Percentiles rank a stretch among this genome's conserved stretches.
Evolutionary conservation across 2,113 vertebrate species (phyloP).

Genomic region (Pica pica): DNA sequence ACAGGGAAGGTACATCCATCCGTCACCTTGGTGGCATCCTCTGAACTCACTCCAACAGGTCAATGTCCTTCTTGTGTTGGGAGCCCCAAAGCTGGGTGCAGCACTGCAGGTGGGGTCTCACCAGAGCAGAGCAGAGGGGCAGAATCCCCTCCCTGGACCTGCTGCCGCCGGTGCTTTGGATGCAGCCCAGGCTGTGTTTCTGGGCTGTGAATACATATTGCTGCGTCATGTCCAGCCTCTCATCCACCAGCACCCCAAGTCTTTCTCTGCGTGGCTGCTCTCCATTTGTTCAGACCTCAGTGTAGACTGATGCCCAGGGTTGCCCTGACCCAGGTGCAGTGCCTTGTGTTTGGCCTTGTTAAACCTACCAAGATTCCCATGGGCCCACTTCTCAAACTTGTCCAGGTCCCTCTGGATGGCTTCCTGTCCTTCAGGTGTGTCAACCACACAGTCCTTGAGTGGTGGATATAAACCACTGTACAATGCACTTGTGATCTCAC

Average conservation of each 20-base stretch:
- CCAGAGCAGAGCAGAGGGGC: background rate
- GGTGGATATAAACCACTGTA: background rate
- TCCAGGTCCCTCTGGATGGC: background rate
- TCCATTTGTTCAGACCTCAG: rapidly evolving
- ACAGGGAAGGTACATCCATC: background rate
- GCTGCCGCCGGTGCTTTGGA: background rate
- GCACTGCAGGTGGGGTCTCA: background rate
- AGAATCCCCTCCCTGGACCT: background rate
- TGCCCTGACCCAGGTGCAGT: background rate
- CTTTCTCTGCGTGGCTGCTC: background rate
- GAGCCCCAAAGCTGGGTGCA: background rate
- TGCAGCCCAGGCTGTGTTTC: background rate
- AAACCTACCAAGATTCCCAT: background rate
- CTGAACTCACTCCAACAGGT: background rate
- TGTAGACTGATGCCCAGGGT: too few relatives aligned
- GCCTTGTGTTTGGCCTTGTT: background rate
- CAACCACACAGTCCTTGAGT: background rate
- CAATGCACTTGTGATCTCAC: background rate
- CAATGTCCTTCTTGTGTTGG: background rate
- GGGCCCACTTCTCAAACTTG: background rate
- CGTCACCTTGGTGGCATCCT: background rate
- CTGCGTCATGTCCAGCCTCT: background rate
- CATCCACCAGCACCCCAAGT: background rate
- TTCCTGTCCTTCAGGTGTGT: background rate
- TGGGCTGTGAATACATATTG: background rate